These are phyloP conservation scores for Oophaga pumilio DNA, from an alignment of 2,113 vertebrate genomes.

Conservation along the genomic window DNA sequence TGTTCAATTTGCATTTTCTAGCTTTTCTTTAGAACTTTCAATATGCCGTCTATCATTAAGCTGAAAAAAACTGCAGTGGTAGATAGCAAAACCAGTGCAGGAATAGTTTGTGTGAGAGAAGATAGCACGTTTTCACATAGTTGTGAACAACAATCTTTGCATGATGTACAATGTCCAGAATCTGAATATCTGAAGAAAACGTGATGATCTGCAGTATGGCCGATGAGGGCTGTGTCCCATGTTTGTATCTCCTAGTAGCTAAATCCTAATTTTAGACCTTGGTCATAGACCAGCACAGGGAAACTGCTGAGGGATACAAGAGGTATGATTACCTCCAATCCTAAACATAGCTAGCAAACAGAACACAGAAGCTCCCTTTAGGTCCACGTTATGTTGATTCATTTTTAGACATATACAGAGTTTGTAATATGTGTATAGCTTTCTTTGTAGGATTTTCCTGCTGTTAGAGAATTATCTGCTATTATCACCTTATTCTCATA, in stretches of 20 bases:
- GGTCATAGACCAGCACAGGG: constrained; percentile 12
- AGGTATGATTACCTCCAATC: constrained; percentile 37
- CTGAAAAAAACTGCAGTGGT: no score
- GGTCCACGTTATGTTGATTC: background rate
- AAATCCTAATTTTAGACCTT: constrained; percentile 35
- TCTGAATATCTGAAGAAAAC: background rate
- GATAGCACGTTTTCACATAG: no score
- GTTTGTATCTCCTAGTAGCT: constrained; percentile 39
- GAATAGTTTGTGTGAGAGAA: no score
- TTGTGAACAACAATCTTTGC: background rate
- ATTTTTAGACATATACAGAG: background rate
- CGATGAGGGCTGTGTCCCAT: background rate
- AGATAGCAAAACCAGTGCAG: no score
- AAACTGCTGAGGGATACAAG: constrained; percentile 42
- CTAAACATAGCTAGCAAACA: constrained; percentile 40
- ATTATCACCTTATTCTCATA: no score
- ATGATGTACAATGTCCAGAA: background rate
- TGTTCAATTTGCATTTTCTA: no score
- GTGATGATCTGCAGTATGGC: background rate
- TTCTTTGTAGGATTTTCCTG: background rate
- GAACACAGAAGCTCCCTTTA: background rate
- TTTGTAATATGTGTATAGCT: background rate
- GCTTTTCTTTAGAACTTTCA: no score
- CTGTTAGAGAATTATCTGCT: background rate
- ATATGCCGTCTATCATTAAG: no score